Evolutionary conservation across 30 jellyfish, hydroid and myxozoan species (phyloP).

Genomic region (Catostylus mosaicus): DNA sequence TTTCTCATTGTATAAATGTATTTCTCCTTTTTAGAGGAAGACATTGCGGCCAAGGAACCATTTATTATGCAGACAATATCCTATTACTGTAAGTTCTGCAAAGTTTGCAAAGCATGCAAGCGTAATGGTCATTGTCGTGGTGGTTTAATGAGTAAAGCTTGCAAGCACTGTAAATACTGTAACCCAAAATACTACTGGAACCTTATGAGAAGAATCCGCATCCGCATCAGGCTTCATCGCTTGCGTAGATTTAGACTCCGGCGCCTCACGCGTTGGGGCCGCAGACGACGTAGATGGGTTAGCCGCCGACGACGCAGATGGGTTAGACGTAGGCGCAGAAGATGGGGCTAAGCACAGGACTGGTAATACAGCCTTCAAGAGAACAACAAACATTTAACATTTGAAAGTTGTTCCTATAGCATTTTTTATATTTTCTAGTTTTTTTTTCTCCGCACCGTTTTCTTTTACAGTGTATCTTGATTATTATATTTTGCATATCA

Average conservation of each 20-base stretch:
- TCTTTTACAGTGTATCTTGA: no score
- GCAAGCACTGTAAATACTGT: background rate
- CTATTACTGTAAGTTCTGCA: background rate
- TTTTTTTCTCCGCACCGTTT: no score
- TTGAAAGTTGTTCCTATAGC: no score
- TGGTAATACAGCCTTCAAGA: no score
- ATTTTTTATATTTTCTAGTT: no score
- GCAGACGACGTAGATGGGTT: background rate
- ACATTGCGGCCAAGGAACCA: background rate
- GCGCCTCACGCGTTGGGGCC: background rate
- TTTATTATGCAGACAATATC: background rate
- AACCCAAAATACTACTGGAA: background rate
- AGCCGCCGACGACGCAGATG: no score
- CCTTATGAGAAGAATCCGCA: background rate
- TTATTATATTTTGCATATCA: no score
- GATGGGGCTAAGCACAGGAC: no score
- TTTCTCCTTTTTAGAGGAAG: conserved; percentile 1
- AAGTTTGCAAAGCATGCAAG: conserved; percentile 7
- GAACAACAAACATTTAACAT: no score
- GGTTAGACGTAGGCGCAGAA: no score
- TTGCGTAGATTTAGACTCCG: background rate
- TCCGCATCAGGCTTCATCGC: background rate
- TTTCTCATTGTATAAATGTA: background rate
- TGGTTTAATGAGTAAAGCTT: background rate
- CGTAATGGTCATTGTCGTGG: background rate